A percentile compares a stretch with the other conserved stretches of the same genome.
phyloP scores from a whole-genome alignment of 2,888 invertebrate species.

The Sarcophaga variegata region DNA sequence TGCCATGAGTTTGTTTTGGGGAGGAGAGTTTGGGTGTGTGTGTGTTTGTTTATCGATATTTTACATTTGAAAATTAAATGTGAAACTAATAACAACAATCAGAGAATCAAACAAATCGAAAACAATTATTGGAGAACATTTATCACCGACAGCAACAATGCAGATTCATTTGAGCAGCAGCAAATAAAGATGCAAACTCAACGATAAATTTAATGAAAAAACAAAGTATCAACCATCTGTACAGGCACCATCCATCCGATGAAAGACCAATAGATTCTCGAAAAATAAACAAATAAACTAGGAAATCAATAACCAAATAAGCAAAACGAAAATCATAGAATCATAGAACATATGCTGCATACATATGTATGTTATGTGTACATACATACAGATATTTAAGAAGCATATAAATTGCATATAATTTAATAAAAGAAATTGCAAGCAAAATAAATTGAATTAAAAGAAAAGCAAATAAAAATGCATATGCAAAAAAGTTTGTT shows the following conservation, averaged over 20 bases:
- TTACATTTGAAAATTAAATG: conserved; percentile 46
- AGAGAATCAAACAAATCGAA: conserved; percentile 65
- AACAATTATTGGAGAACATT: conserved; percentile 66
- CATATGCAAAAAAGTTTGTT: conserved; percentile 6
- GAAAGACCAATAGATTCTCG: conserved; percentile 18
- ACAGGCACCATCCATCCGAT: conserved; percentile 31
- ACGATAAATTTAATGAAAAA: conserved; percentile 53
- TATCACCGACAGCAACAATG: conserved; percentile 41
- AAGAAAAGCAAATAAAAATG: conserved; percentile 1
- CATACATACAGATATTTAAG: conserved; percentile 37
- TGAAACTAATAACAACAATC: conserved; percentile 62
- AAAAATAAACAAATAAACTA: conserved; percentile 46
- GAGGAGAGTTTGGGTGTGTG: neutral
- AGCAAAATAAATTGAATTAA: conserved; percentile 27
- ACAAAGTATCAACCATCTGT: neutral
- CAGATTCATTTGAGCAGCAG: conserved; percentile 25
- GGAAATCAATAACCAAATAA: conserved; percentile 60
- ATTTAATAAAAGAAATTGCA: conserved; percentile 60
- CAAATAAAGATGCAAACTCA: conserved; percentile 63
- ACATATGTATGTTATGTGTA: conserved; percentile 34
- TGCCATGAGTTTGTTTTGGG: neutral
- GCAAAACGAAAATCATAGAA: neutral
- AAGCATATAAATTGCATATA: conserved; percentile 60
- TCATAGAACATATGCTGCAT: conserved; percentile 11
- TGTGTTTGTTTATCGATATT: conserved; percentile 26